phyloP scores from a whole-genome alignment of 2,113 vertebrate species.

The Sinocyclocheilus rhinocerous region DNA sequence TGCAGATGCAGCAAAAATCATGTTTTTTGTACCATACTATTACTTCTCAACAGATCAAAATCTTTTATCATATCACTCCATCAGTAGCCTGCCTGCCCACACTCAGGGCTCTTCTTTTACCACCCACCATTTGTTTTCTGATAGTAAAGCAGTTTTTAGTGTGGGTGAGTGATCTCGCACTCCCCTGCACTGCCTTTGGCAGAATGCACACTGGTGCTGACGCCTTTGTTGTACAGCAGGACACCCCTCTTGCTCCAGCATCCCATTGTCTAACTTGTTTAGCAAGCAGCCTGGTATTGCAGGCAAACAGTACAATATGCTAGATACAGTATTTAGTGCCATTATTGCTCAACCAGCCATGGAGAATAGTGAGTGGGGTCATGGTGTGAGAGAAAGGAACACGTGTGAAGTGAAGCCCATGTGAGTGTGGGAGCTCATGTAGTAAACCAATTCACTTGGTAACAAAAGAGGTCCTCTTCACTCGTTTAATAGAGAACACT shows the following conservation, averaged over 20 bases:
- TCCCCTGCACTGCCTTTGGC: constrained; percentile 4
- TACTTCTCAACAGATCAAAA: constrained; percentile 13
- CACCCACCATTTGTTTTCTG: constrained; percentile 21
- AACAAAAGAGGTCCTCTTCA: constrained; percentile 36
- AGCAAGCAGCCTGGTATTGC: neutral
- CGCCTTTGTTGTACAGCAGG: constrained; percentile 42
- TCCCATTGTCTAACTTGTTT: constrained; percentile 6
- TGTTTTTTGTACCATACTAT: neutral
- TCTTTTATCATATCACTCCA: constrained; percentile 39
- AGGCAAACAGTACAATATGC: constrained; percentile 5
- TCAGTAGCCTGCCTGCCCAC: constrained; percentile 30
- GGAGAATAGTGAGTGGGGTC: constrained; percentile 41
- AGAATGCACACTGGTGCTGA: constrained; percentile 27
- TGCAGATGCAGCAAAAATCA: neutral
- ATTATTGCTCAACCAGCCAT: constrained; percentile 55
- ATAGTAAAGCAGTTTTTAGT: constrained; percentile 43
- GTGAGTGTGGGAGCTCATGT: constrained; percentile 62
- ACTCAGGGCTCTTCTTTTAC: constrained; percentile 28
- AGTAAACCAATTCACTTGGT: constrained; percentile 30
- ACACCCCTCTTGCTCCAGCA: constrained; percentile 30
- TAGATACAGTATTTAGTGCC: constrained; percentile 21
- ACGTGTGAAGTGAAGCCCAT: constrained; percentile 61
- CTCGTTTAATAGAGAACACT: constrained; percentile 17
- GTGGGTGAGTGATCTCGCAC: constrained; percentile 54
- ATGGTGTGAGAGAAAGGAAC: constrained; percentile 41